These are phyloP conservation scores for Tetragonula carbonaria DNA, from an alignment of 2,888 invertebrate genomes.

Conservation along the genomic window DNA sequence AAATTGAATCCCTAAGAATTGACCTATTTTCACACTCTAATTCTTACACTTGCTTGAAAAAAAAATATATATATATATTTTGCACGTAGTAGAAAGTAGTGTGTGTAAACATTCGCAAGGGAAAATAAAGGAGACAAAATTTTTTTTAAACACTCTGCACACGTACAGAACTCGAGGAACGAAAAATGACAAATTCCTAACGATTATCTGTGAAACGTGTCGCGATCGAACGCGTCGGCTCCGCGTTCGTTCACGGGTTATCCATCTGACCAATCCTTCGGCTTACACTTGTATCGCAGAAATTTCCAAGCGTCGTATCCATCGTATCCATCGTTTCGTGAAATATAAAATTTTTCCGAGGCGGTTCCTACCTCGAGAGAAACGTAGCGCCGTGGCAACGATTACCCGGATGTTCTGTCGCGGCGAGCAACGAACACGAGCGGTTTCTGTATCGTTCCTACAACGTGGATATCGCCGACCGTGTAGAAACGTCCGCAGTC, in stretches of 20 bases:
- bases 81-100: too few species aligned
- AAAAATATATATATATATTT: too few species aligned
- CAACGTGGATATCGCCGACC: neutral
- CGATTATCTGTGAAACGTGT: neutral
- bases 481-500: constrained; percentile 5
- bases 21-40: too few species aligned
- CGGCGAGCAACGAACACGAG: neutral
- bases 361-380: neutral
- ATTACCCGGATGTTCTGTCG: constrained; percentile 13
- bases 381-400: neutral
- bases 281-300: neutral
- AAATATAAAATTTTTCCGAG: neutral
- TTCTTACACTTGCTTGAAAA: too few species aligned
- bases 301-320: neutral
- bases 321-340: too few species aligned
- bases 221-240: neutral
- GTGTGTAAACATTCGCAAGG: too few species aligned
- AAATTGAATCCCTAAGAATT: too few species aligned
- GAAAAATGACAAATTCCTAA: too few species aligned
- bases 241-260: neutral
- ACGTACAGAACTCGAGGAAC: too few species aligned
- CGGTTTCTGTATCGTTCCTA: constrained; percentile 3
- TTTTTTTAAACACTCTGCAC: too few species aligned
- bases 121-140: too few species aligned
- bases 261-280: neutral